phyloP scores from a whole-genome alignment of 2,888 invertebrate species.

The Alviniconcha strummeri region DNA sequence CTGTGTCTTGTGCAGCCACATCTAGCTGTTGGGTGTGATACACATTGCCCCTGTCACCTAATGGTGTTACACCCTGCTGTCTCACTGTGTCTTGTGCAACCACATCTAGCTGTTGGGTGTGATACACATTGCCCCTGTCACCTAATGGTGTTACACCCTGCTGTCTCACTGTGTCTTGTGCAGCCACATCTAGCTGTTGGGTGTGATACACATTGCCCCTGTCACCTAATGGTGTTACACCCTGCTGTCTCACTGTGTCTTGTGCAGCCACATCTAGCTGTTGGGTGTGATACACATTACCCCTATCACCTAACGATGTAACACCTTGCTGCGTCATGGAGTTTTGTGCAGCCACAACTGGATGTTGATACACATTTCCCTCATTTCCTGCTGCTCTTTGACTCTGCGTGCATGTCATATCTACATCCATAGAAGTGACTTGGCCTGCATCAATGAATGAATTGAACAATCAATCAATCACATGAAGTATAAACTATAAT shows the following conservation, averaged over 20 bases:
- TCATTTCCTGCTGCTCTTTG: conserved; percentile 15
- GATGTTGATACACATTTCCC: not conserved
- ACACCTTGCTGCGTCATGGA: not conserved
- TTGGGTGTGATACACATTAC: conserved; percentile 25
- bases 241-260: conserved; percentile 19
- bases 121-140: too few relatives aligned
- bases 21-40: too few relatives aligned
- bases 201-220: not conserved
- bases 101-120: too few relatives aligned
- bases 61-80: too few relatives aligned
- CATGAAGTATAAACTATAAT: too few relatives aligned
- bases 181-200: too few relatives aligned
- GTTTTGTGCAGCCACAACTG: not conserved
- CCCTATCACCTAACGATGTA: conserved; percentile 21
- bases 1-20: conserved; percentile 6
- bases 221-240: conserved; percentile 13
- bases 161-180: too few relatives aligned
- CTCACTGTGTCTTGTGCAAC: too few relatives aligned
- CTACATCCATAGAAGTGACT: not conserved
- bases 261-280: conserved; percentile 30
- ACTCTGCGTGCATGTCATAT: not conserved
- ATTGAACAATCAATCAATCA: not conserved
- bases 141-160: too few relatives aligned
- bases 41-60: too few relatives aligned
- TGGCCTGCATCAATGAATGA: conserved; percentile 19